Base-by-base conservation (phyloP, 2,888 invertebrate genomes). In the Hipparchia semele region DNA sequence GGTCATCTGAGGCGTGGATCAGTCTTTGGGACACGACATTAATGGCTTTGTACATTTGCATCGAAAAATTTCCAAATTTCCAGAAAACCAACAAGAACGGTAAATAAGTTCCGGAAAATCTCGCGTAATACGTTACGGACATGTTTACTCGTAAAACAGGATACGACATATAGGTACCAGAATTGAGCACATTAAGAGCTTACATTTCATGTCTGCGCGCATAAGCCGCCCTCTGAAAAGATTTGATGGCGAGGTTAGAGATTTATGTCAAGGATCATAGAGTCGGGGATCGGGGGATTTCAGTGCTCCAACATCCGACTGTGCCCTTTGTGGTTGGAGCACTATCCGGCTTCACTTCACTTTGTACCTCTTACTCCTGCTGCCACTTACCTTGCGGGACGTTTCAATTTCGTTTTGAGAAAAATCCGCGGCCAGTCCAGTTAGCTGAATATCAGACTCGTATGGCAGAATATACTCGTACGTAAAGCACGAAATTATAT, bases 191-290 rank as follows among this genome's bases (percentile, higher is more conserved):
- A 90, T 92, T 92, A 90, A 88, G 83, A 87, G 85, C 87, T 86
- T 87, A 89, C 86, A 86, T 87, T 87, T 87, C 89, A 86, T 87
- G 88, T 89, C 88, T 89, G 87, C 86, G 86, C 84, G 86, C 86
- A 87, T 90, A 91, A 92, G 92, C 91, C 88, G 85, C 87, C 84
- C 86, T 86, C 88, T 88, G 91, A 92, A 92, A 92, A 93, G 93
- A 94, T 92, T 92, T 93, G 92, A 93, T 90, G 92, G 90, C 87
- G 90, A 89, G 89, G 92, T 92, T 91, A 90, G 92, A 92, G 92
- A 93, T 93, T 94, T 91, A 92, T 92, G 94, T 94, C 94, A 93
- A 94, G 94, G 92, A 92, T 91, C 92, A 93, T 92, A 92, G 86
- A 92, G 87, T 81, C 84, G 86, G 90, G 89, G 90, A 91, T 92